phyloP scores from a whole-genome alignment of 2,888 invertebrate genomes.

The Apamea anceps region DNA sequence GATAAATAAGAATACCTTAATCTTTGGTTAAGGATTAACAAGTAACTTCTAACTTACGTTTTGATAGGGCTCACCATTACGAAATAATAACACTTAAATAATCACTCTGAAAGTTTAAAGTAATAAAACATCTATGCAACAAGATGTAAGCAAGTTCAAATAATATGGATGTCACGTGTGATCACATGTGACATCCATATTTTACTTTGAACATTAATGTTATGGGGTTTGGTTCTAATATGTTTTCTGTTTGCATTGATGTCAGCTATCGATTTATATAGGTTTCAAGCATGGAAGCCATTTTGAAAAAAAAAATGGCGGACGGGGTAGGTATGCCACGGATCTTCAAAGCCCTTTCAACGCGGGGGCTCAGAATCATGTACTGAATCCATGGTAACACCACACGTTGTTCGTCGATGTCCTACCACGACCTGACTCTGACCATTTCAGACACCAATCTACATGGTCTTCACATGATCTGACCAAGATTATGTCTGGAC shows the following conservation, averaged over 20 bases:
- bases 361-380: background rate
- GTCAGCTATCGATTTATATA: background rate
- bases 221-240: no score
- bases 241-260: background rate
- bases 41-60: background rate
- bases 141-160: background rate
- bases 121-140: background rate
- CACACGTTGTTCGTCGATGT: no score
- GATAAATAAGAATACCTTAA: conserved; percentile 1
- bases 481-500: no score
- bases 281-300: background rate
- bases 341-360: background rate
- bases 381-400: background rate
- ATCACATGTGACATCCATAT: no score
- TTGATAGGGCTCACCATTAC: background rate
- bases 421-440: no score
- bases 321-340: background rate
- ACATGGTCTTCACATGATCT: no score
- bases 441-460: no score
- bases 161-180: no score
- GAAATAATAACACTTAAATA: background rate
- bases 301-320: background rate
- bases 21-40: conserved; percentile 5
- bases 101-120: background rate
- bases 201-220: no score